phyloP scores from a whole-genome alignment of 2,113 vertebrate genomes.

The Halichoeres trimaculatus region DNA sequence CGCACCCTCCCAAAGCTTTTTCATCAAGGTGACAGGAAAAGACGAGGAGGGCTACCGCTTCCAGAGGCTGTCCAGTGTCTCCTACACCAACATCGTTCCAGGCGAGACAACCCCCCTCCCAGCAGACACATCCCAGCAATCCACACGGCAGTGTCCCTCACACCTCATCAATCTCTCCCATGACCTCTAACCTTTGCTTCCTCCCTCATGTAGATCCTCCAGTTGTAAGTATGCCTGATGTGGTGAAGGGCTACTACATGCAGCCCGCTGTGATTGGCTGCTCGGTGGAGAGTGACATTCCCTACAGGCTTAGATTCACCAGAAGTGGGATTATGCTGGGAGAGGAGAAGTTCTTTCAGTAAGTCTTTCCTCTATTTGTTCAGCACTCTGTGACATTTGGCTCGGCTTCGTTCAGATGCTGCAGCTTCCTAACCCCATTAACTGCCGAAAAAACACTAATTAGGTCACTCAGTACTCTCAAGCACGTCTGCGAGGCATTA shows the following conservation, averaged over 20 bases:
- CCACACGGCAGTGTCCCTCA: constrained; percentile 27
- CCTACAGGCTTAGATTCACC: constrained; percentile 88
- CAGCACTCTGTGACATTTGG: constrained; percentile 35
- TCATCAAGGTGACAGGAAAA: constrained; percentile 89
- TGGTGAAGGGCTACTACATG: constrained; percentile 83
- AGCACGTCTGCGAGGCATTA: constrained; percentile 60
- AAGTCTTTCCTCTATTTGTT: constrained; percentile 64
- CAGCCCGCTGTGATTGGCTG: constrained; percentile 87
- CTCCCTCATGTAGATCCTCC: constrained; percentile 83
- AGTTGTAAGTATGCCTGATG: constrained; percentile 87
- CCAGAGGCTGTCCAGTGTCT: constrained; percentile 93
- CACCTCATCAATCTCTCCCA: constrained; percentile 66
- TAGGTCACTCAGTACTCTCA: constrained; percentile 40
- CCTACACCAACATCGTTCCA: constrained; percentile 91
- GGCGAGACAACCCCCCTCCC: constrained; percentile 71
- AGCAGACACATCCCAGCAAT: constrained; percentile 13
- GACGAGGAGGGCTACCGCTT: constrained; percentile 87
- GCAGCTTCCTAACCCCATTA: constrained; percentile 26
- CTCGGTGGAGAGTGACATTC: constrained; percentile 86
- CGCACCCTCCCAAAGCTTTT: constrained; percentile 88
- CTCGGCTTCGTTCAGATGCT: constrained; percentile 7
- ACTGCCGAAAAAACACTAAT: constrained; percentile 45
- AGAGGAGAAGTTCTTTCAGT: constrained; percentile 86
- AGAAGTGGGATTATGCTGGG: constrained; percentile 81
- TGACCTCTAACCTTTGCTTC: constrained; percentile 58